Conservation (phyloP, 2,888 invertebrate species). For the Clanis bilineata region DNA sequence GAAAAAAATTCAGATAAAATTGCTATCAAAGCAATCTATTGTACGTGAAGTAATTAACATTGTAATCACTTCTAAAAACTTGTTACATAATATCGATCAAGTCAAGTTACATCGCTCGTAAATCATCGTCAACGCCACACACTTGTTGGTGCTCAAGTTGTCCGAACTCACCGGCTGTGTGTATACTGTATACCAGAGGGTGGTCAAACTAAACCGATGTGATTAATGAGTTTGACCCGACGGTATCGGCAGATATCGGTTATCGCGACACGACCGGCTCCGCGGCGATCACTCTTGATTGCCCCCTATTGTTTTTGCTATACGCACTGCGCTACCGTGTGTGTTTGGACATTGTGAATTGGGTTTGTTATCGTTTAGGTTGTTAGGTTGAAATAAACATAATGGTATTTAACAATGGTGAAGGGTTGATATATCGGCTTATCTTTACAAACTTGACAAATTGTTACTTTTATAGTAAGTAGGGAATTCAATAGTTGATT, state of each 20-base stretch:
- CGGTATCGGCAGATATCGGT: slow-evolving; percentile 38
- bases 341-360: neutral
- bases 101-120: neutral
- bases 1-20: too few species aligned
- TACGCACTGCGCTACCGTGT: slow-evolving; percentile 24
- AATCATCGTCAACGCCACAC: neutral
- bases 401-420: neutral
- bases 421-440: too few species aligned
- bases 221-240: slow-evolving; percentile 53
- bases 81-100: neutral
- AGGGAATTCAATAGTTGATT: too few species aligned
- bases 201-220: slow-evolving; percentile 43
- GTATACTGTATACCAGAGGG: slow-evolving; percentile 26
- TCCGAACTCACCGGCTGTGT: slow-evolving; percentile 18
- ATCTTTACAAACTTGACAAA: too few species aligned
- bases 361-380: neutral
- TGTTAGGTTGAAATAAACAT: neutral
- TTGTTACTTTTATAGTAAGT: too few species aligned
- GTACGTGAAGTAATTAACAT: too few species aligned
- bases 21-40: too few species aligned
- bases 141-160: slow-evolving; percentile 12
- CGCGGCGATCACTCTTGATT: slow-evolving; percentile 34
- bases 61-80: too few species aligned
- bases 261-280: slow-evolving; percentile 26
- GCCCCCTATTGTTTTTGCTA: slow-evolving; percentile 34